Evolutionary conservation across 2,888 invertebrate genomes (phyloP).

Genomic region (Nipponacmea schrenckii): DNA sequence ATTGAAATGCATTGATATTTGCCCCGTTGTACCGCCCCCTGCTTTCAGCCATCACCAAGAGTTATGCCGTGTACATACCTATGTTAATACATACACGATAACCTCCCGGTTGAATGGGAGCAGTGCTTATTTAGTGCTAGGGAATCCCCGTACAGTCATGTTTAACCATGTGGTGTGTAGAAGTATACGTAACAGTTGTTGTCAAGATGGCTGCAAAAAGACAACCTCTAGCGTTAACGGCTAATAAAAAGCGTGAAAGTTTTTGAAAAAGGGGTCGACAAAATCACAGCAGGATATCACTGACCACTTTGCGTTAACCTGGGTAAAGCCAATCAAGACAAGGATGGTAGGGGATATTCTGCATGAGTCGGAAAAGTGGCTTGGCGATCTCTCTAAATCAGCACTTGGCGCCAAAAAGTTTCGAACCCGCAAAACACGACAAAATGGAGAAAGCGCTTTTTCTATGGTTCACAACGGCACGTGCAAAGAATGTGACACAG

Average conservation of each 20-base stretch:
- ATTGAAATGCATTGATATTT: too few relatives aligned
- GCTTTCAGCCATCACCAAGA: too few relatives aligned
- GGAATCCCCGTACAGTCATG: too few relatives aligned
- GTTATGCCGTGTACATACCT: too few relatives aligned
- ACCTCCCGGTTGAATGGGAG: too few relatives aligned
- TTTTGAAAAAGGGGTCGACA: constrained; percentile 8
- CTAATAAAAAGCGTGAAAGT: neutral
- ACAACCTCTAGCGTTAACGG: too few relatives aligned
- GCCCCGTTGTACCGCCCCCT: too few relatives aligned
- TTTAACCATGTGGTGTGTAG: too few relatives aligned
- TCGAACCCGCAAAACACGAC: constrained; percentile 12
- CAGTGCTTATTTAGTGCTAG: too few relatives aligned
- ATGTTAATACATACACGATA: too few relatives aligned
- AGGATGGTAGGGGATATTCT: constrained; percentile 6
- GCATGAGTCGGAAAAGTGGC: constrained; percentile 10
- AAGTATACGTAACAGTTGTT: too few relatives aligned
- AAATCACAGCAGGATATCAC: constrained; percentile 13
- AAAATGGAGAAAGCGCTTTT: constrained; percentile 11
- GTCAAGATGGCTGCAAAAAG: too few relatives aligned
- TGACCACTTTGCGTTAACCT: constrained; percentile 8
- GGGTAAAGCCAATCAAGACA: constrained; percentile 11
- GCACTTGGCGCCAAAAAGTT: constrained; percentile 11
- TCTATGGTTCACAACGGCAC: constrained; percentile 9
- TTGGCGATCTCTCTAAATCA: constrained; percentile 7
- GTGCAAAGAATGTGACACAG: constrained; percentile 8